Evolutionary conservation across 2,797 vertebrate species (phyloP).

Genomic region (Scarus forsteni): DNA sequence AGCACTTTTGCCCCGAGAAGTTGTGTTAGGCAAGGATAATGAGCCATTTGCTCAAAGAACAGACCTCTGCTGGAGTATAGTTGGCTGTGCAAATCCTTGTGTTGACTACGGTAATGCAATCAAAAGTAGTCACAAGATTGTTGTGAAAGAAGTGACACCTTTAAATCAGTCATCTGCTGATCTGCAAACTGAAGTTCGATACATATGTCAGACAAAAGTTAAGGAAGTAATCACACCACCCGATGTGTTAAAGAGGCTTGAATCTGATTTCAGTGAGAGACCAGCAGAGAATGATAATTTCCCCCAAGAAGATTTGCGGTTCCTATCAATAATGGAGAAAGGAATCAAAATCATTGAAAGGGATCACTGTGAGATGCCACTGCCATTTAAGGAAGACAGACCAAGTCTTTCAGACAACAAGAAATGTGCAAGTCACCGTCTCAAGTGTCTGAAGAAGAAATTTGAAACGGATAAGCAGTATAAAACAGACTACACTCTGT

Average conservation of each 20-base stretch:
- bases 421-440: neutral
- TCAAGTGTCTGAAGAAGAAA: neutral
- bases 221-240: slow-evolving; percentile 18
- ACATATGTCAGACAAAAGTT: slow-evolving; percentile 35
- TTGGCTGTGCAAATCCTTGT: neutral
- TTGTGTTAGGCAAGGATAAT: too few species aligned
- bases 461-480: slow-evolving; percentile 9
- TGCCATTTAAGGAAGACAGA: slow-evolving; percentile 12
- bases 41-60: too few species aligned
- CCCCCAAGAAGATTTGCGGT: slow-evolving; percentile 14
- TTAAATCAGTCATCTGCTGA: neutral
- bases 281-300: neutral
- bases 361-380: slow-evolving; percentile 6
- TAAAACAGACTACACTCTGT: slow-evolving; percentile 11
- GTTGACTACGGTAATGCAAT: slow-evolving; percentile 22
- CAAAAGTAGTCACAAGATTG: slow-evolving; percentile 24
- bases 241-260: slow-evolving; percentile 28
- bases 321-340: slow-evolving; percentile 10
- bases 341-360: slow-evolving; percentile 3
- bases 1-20: too few species aligned
- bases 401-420: slow-evolving; percentile 23
- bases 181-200: slow-evolving; percentile 19
- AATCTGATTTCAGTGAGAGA: slow-evolving; percentile 33
- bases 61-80: too few species aligned
- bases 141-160: slow-evolving; percentile 42